Base-by-base conservation (phyloP, 2,888 invertebrate species). In the Pristionchus entomophagus region DNA sequence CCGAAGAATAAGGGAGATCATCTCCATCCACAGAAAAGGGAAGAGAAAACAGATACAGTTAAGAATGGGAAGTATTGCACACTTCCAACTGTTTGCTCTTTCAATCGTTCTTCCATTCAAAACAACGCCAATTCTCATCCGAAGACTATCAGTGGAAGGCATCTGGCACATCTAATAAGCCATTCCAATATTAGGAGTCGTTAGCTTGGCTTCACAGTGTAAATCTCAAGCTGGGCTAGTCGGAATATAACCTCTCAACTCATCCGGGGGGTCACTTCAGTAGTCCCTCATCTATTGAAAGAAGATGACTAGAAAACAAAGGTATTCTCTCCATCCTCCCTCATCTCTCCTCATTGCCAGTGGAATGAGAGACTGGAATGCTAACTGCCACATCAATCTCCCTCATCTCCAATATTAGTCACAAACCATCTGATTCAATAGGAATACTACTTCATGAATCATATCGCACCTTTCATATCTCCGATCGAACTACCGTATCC, bases 221-320 rank as follows among this genome's bases (percentile, higher is more conserved):
- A n/a, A n/a, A n/a, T n/a, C n/a, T n/a, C n/a, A n/a, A n/a, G n/a
- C n/a, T n/a, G n/a, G n/a, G n/a, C n/a, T n/a, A n/a, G n/a, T n/a
- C n/a, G n/a, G n/a, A n/a, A n/a, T n/a, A n/a, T n/a, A n/a, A 38
- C 69, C 19, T 32, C 38, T 38, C 22, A 14, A 2, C 14, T 32
- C 17, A 19, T 26, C 69, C 35, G n/a, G 19, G 26, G 41, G 32
- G 32, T 81, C 82, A 32, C 59, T 82, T 53, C 82, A 59, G 19
- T 82, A 22, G 22, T 65, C 86, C 35, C 80, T 69, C 65, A 51
- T 85, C 87, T 81, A 84, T 87, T 62, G 35, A 62, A 62, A 62
- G 62, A 32, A 29, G 32, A 62, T 62, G 32, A 62, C 62, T 29
- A 32, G 62, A 62, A 29, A 62, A 62, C 62, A 62, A 62, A 62